Evolutionary conservation across 1,140 invertebrate genomes (phyloP).

Genomic region (Ceratina australensis): DNA sequence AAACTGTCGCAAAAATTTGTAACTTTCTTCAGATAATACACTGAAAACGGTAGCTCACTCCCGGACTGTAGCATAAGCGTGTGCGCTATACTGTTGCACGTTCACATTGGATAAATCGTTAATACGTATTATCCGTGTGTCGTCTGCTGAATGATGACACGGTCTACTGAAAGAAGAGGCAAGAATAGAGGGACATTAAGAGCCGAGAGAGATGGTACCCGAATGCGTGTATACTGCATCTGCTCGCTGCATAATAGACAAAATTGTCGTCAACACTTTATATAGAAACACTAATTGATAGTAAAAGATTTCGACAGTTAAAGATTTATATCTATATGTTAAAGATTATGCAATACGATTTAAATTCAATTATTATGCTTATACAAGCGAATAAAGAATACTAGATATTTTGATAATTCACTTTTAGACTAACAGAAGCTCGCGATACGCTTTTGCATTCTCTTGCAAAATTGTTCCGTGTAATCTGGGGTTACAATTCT

Average conservation of each 20-base stretch:
- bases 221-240: constrained; percentile 28
- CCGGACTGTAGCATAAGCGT: neutral
- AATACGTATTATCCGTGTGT: constrained; percentile 40
- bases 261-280: constrained; percentile 52
- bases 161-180: constrained; percentile 19
- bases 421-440: neutral
- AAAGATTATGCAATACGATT: neutral
- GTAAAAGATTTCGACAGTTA: neutral
- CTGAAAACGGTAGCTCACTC: no score
- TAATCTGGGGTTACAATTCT: neutral
- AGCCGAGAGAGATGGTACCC: constrained; percentile 20
- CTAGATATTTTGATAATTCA: no score
- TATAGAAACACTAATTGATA: constrained; percentile 23
- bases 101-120: constrained; percentile 50
- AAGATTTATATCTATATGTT: neutral
- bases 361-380: neutral
- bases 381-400: neutral
- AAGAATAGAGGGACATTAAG: constrained; percentile 8
- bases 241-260: neutral
- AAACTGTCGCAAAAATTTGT: no score
- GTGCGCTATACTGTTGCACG: constrained; percentile 12
- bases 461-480: neutral
- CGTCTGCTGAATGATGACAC: constrained; percentile 36
- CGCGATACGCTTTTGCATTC: constrained; percentile 5
- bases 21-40: no score